phyloP scores from a whole-genome alignment of 1,140 invertebrate species.

The Lysiphlebus fabarum region DNA sequence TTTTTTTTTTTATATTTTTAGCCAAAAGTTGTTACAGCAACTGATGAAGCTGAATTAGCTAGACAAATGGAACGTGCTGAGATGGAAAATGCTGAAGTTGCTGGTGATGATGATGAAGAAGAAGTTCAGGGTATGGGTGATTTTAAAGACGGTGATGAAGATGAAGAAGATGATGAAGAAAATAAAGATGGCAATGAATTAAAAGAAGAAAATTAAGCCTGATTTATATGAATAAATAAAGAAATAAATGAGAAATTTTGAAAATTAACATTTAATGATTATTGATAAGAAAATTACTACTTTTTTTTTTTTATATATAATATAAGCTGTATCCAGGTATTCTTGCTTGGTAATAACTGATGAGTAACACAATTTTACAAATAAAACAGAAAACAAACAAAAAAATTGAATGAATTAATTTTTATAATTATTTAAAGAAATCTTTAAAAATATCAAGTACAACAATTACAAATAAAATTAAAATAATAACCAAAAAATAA shows the following conservation, averaged over 20 bases:
- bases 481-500: background rate
- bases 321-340: conserved; percentile 21
- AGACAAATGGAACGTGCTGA: conserved; percentile 91
- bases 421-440: too few relatives aligned
- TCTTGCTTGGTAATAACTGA: background rate
- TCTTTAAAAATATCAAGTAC: too few relatives aligned
- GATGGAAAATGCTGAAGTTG: conserved; percentile 90
- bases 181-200: conserved; percentile 33
- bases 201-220: conserved; percentile 39
- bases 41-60: conserved; percentile 93
- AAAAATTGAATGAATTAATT: background rate
- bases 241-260: background rate
- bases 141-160: conserved; percentile 51
- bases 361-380: conserved; percentile 29
- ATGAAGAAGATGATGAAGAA: conserved; percentile 41
- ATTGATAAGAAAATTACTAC: background rate
- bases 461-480: too few relatives aligned
- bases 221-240: background rate
- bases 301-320: conserved; percentile 1
- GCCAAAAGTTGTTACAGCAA: conserved; percentile 97
- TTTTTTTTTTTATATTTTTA: conserved; percentile 47
- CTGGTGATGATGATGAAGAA: conserved; percentile 83
- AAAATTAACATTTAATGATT: too few relatives aligned
- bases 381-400: conserved; percentile 31
- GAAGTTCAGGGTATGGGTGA: conserved; percentile 66